phyloP scores from a whole-genome alignment of 35 echinoderm and acorn worm species.

The Amphiura filiformis region DNA sequence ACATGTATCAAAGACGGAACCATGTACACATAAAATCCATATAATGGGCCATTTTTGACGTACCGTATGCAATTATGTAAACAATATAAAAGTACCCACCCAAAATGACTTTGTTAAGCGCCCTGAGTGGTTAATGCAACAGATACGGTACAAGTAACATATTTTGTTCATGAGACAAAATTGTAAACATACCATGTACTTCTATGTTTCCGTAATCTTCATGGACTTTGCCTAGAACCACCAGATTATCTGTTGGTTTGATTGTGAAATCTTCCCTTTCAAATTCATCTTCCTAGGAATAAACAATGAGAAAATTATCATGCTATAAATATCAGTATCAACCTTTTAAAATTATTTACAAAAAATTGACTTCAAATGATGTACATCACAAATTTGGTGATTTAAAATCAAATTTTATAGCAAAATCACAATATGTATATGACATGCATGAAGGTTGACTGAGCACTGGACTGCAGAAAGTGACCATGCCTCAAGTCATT shows the following conservation, averaged over 20 bases:
- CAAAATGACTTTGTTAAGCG: too few relatives aligned
- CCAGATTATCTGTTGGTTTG: conserved; percentile 79
- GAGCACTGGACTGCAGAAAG: too few relatives aligned
- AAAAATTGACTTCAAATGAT: too few relatives aligned
- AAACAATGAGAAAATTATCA: neutral
- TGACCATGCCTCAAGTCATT: too few relatives aligned
- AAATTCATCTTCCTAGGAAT: conserved; percentile 21
- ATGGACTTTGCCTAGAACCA: conserved; percentile 69
- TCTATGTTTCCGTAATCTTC: conserved; percentile 74
- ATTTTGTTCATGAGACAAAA: too few relatives aligned
- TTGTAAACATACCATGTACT: conserved; percentile 90
- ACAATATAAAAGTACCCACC: too few relatives aligned
- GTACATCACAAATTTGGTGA: neutral
- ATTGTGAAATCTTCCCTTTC: conserved; percentile 73
- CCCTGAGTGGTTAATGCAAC: too few relatives aligned
- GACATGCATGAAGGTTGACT: too few relatives aligned
- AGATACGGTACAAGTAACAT: too few relatives aligned
- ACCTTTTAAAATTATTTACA: too few relatives aligned
- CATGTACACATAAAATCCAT: neutral
- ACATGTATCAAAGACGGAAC: too few relatives aligned
- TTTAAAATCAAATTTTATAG: neutral
- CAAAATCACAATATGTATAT: neutral
- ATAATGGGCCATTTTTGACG: neutral
- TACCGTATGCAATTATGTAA: neutral
- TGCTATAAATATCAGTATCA: too few relatives aligned